Base-by-base conservation (phyloP, 92 coral and sea anemone genomes). In the Bergia sp. region DNA sequence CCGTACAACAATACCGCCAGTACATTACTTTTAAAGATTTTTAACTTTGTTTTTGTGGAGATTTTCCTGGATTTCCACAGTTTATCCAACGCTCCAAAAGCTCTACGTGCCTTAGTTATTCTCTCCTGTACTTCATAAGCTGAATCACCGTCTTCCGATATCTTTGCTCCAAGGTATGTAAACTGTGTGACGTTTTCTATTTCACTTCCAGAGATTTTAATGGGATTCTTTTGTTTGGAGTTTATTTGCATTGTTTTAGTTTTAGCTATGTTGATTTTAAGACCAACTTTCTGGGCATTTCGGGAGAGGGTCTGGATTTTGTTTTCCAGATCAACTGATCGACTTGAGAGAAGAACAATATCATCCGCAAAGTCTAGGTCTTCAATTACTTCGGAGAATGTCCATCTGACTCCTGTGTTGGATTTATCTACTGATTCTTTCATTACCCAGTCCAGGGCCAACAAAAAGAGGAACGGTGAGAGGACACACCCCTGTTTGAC, bases 311-410 rank as follows among this genome's bases (percentile, higher is more conserved):
- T 0, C 0, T 81, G 65, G 0, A 67, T 81, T 67, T 81, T 81
- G 44, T 45, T 55, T 0, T 43, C 66, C 0, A 81, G 65, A 0
- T 81, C 86, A 45, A 50, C 2, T 50, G 44, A 55, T 81, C 67
- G 61, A 38, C 71, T 58, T 38, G 86, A 45, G 71, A 81, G 86
- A 43, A 81, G 86, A 45, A 55, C 86, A 37, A 81, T 44, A 81
- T 81, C 86, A 53, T 81, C 86, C 45, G 86, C 86, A 55, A 50
- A 81, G 71, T 81, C 86, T 53, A 81, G 86, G 71, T 81, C 86
- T 49, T 81, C 86, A 45, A 81, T 38, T 38, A 81, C 67, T 44
- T 55, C 71, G 38, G 86, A 44, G 73, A 83, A 83, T 55, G 87
- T 83, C 77, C 87, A 83, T 53, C 41, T 0, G 76, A 83, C 50